phyloP scores from a whole-genome alignment of 2,797 vertebrate genomes.

The Streptopelia turtur region DNA sequence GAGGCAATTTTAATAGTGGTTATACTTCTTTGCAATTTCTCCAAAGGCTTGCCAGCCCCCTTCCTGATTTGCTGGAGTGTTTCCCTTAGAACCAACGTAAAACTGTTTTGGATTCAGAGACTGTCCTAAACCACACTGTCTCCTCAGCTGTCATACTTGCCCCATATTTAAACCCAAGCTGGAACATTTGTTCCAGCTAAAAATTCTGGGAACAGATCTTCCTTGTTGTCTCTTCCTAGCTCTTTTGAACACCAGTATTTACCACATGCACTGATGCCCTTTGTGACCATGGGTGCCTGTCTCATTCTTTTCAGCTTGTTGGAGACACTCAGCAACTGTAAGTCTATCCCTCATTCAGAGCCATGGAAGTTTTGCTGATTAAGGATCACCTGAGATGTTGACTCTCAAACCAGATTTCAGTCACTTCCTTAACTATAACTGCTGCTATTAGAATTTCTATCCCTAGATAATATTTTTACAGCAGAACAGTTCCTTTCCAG shows the following conservation, averaged over 20 bases:
- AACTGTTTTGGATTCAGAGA: not conserved
- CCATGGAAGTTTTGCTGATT: not conserved
- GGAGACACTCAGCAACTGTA: not conserved
- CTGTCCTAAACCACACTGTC: too few species aligned
- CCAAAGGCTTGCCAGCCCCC: not conserved
- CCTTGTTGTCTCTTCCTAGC: not conserved
- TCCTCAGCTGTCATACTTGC: not conserved
- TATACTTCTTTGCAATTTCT: not conserved
- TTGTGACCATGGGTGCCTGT: not conserved
- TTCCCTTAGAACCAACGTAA: rapidly evolving
- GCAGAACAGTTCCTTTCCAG: not conserved
- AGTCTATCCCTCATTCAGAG: not conserved
- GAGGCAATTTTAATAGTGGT: not conserved
- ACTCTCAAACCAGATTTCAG: not conserved
- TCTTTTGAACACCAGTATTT: not conserved
- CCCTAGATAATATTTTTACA: not conserved
- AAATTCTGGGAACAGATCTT: not conserved
- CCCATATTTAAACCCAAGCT: not conserved
- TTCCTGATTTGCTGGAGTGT: not conserved
- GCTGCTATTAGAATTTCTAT: not conserved
- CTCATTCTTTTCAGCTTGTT: not conserved
- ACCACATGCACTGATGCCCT: not conserved
- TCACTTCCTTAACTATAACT: not conserved
- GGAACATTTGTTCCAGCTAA: too few species aligned
- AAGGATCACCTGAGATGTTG: not conserved